These are phyloP conservation scores for Anseranas semipalmata DNA, from an alignment of 2,113 vertebrate species.

Conservation along the genomic window DNA sequence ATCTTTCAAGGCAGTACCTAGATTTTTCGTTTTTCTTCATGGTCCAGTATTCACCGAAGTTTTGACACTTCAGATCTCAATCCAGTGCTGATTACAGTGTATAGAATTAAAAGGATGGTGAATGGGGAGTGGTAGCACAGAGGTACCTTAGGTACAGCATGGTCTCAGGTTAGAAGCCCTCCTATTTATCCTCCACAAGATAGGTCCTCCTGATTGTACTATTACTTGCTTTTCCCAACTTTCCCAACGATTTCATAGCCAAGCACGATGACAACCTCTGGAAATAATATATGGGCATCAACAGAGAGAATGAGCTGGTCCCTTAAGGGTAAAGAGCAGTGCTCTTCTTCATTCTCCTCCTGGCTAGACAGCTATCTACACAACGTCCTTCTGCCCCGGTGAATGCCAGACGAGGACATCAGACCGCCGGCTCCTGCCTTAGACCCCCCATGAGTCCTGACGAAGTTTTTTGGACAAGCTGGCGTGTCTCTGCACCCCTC, in stretches of 20 bases:
- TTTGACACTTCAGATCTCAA: not conserved
- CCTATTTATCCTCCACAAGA: not conserved
- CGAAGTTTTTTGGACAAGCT: not conserved
- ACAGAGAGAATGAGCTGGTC: not conserved
- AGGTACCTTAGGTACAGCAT: not conserved
- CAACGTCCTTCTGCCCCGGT: accelerated
- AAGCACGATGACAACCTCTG: not conserved
- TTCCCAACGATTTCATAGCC: not conserved
- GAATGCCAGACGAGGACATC: accelerated
- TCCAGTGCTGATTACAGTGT: not conserved
- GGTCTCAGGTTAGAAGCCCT: not conserved
- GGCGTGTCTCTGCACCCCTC: not conserved
- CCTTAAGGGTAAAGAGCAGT: not conserved
- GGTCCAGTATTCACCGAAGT: not conserved
- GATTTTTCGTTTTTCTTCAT: accelerated
- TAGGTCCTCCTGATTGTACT: accelerated
- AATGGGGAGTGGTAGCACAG: not conserved
- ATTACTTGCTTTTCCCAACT: not conserved
- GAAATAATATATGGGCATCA: not conserved
- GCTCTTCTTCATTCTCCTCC: not conserved
- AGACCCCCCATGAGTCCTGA: not conserved
- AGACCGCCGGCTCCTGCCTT: not conserved
- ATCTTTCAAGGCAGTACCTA: not conserved
- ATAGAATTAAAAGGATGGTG: not conserved
- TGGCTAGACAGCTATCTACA: not conserved